Conservation (phyloP, 1,140 invertebrate species). For the Caligus rogercresseyi region DNA sequence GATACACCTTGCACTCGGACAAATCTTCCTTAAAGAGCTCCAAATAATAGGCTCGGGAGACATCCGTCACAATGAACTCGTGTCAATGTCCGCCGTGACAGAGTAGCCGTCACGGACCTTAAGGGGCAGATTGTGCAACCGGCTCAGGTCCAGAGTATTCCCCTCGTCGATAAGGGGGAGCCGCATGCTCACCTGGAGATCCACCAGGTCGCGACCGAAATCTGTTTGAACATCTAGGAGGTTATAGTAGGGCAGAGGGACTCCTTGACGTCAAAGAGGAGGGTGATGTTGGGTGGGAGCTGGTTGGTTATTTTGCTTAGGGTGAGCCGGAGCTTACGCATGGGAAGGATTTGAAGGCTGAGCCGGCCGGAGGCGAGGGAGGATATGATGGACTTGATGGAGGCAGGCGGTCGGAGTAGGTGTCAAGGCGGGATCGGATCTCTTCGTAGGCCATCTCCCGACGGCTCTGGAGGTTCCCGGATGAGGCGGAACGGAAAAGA, state of each 20-base stretch:
- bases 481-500: background rate
- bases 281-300: background rate
- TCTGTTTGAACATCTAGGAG: background rate
- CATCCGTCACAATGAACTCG: slow-evolving; percentile 15
- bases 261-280: slow-evolving; percentile 3
- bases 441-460: slow-evolving; percentile 1
- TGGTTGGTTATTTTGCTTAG: slow-evolving; percentile 1
- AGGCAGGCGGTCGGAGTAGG: background rate
- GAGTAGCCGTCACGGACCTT: slow-evolving; percentile 17
- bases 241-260: slow-evolving; percentile 16
- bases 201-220: background rate
- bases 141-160: slow-evolving; percentile 2
- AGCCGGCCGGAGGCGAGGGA: background rate
- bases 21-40: slow-evolving; percentile 18
- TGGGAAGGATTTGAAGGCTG: background rate
- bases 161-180: slow-evolving; percentile 8
- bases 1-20: slow-evolving; percentile 10
- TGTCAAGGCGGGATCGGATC: background rate
- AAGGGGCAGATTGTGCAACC: slow-evolving; percentile 14
- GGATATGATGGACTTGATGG: background rate
- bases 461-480: background rate
- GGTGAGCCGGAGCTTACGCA: background rate
- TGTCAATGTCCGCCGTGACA: slow-evolving; percentile 14
- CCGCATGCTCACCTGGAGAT: background rate
- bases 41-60: slow-evolving; percentile 1